phyloP scores from a whole-genome alignment of 2,113 vertebrate genomes.

The Microcebus murinus region DNA sequence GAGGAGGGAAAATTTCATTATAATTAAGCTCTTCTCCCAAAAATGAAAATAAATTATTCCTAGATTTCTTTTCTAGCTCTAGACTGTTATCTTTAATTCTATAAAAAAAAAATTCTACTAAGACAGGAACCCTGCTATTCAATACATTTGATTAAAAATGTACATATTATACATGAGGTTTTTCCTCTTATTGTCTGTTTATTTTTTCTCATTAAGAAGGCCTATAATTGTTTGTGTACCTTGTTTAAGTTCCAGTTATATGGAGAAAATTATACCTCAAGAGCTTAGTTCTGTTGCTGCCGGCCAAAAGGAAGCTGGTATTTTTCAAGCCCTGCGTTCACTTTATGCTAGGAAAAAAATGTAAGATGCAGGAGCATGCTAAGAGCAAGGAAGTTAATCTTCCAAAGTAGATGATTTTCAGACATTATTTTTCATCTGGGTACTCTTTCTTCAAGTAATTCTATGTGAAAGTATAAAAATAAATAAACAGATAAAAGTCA shows the following conservation, averaged over 20 bases:
- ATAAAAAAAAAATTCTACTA: background rate
- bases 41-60: background rate
- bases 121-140: background rate
- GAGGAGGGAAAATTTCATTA: background rate
- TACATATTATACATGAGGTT: background rate
- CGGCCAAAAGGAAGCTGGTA: background rate
- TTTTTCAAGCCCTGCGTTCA: background rate
- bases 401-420: constrained; percentile 8
- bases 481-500: background rate
- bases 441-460: constrained; percentile 2
- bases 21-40: background rate
- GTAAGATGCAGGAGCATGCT: background rate
- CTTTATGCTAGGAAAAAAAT: background rate
- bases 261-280: background rate
- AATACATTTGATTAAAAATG: background rate
- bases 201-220: background rate
- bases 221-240: background rate
- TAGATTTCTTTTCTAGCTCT: background rate
- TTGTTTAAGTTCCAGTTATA: background rate
- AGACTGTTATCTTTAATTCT: background rate
- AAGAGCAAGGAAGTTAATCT: background rate
- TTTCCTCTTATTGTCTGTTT: background rate
- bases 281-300: background rate
- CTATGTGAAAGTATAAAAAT: background rate
- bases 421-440: background rate